A percentile compares a stretch with the other conserved stretches of the same genome.
Evolutionary conservation across 2,113 vertebrate genomes (phyloP).

Genomic region (Indicator maculatus): DNA sequence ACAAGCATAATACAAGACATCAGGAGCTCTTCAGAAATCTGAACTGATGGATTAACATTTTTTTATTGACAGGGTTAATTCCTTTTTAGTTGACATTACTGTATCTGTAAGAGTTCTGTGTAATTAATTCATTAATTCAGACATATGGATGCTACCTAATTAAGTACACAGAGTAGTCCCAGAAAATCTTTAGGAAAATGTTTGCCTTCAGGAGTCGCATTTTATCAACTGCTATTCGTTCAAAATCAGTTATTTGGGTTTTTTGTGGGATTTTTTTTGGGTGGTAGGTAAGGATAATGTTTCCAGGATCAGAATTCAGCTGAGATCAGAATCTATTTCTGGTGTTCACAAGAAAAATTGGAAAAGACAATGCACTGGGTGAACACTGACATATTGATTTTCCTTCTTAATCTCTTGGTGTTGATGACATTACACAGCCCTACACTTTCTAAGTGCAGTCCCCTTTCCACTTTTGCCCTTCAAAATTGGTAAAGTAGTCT

Average conservation of each 20-base stretch:
- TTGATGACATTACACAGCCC: slow-evolving; percentile 12
- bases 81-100: not conserved
- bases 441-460: not conserved
- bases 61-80: not conserved
- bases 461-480: slow-evolving; percentile 14
- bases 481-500: not conserved
- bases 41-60: not conserved
- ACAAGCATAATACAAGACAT: not conserved
- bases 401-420: slow-evolving; percentile 2
- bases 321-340: slow-evolving; percentile 14
- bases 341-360: not conserved
- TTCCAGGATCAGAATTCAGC: not conserved
- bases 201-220: not conserved
- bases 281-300: not conserved
- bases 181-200: not conserved
- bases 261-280: not conserved
- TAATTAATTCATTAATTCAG: not conserved
- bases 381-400: slow-evolving; percentile 22
- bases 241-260: not conserved
- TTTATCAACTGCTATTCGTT: not conserved
- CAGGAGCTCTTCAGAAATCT: not conserved
- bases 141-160: not conserved
- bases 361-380: not conserved
- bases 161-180: not conserved
- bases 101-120: not conserved